Conservation (phyloP, 2,113 vertebrate genomes). For the Lepus europaeus region DNA sequence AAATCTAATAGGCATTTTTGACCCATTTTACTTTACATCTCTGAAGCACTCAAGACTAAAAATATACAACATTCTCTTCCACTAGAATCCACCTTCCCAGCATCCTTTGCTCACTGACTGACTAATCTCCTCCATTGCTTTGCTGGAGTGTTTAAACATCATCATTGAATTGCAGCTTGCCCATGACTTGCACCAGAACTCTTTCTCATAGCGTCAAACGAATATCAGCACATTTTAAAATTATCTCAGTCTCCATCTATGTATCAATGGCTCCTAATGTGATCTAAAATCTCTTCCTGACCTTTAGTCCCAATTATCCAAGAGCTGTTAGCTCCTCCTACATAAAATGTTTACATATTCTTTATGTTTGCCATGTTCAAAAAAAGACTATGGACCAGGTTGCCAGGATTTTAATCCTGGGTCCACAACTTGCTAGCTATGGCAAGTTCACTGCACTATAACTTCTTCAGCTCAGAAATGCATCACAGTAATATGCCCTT, state of each 20-base stretch:
- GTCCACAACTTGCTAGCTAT: not conserved
- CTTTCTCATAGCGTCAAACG: not conserved
- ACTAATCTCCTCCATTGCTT: not conserved
- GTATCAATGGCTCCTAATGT: not conserved
- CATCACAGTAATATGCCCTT: accelerated
- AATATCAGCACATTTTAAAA: not conserved
- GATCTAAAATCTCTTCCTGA: not conserved
- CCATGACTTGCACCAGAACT: not conserved
- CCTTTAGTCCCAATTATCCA: not conserved
- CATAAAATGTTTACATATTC: too few species aligned
- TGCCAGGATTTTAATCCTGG: not conserved
- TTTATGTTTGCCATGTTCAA: not conserved
- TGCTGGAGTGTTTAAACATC: not conserved
- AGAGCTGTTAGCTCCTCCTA: too few species aligned
- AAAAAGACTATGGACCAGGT: too few species aligned
- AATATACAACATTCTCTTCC: not conserved
- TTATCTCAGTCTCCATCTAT: not conserved
- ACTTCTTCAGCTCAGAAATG: not conserved
- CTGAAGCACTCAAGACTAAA: not conserved
- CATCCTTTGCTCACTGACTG: not conserved
- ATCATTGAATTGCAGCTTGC: not conserved
- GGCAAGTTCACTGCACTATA: not conserved
- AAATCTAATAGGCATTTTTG: not conserved
- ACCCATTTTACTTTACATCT: not conserved
- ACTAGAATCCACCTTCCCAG: not conserved